Conservation (phyloP, 1,140 invertebrate genomes). For the Himalopsyche phryganea region DNA sequence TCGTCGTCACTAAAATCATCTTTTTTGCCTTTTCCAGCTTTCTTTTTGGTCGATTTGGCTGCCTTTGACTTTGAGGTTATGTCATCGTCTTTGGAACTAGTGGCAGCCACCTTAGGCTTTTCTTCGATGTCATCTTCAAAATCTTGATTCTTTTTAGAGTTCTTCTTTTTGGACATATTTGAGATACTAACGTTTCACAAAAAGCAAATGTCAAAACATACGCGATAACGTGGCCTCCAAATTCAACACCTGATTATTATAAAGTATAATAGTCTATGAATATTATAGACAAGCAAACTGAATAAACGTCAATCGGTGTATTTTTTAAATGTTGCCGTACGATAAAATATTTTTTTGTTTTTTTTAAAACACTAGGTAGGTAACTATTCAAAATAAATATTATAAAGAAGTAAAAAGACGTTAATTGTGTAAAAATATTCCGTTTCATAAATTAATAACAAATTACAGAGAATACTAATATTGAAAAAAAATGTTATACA, state of each 20-base stretch:
- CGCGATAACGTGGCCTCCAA: slow-evolving; percentile 24
- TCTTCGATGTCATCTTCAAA: slow-evolving; percentile 57
- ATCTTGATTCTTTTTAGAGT: slow-evolving; percentile 59
- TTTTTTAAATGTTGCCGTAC: slow-evolving; percentile 8
- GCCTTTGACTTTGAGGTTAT: slow-evolving; percentile 54
- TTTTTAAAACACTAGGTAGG: no score
- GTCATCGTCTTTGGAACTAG: slow-evolving; percentile 40
- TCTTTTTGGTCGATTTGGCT: slow-evolving; percentile 48
- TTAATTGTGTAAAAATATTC: no score
- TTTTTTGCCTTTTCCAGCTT: slow-evolving; percentile 46
- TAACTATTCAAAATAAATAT: no score
- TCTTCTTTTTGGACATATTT: slow-evolving; percentile 60
- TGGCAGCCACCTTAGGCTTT: slow-evolving; percentile 37
- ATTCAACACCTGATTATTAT: no score
- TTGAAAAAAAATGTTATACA: no score
- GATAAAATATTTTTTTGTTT: no score
- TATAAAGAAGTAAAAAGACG: no score
- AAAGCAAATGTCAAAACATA: slow-evolving; percentile 19
- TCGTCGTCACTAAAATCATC: slow-evolving; percentile 54
- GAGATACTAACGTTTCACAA: slow-evolving; percentile 11
- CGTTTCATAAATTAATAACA: no score
- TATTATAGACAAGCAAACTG: no score
- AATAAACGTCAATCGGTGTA: slow-evolving; percentile 4
- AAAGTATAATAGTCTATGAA: no score
- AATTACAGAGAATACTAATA: no score